Evolutionary conservation across 2,888 invertebrate genomes (phyloP), one percentile per base, ranked within the genome.

Genomic region (Ecdyonurus torrentis): DNA sequence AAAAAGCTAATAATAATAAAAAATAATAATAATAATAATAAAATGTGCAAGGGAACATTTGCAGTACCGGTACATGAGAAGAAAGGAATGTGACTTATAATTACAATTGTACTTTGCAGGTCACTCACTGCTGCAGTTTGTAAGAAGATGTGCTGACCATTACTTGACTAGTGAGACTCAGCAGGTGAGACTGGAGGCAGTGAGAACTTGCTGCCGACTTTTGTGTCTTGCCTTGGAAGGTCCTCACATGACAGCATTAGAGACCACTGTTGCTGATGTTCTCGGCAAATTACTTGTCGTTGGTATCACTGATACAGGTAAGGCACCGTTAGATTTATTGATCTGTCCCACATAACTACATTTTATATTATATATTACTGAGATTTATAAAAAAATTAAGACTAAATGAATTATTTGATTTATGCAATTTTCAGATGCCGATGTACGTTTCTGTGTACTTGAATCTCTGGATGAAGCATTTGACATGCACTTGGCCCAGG

Each of bases 401-500:
- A n/a, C n/a, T n/a, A n/a, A n/a, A n/a, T n/a, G n/a, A n/a, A n/a
- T n/a, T n/a, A n/a, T n/a, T n/a, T n/a, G n/a, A n/a, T n/a, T n/a
- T n/a, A n/a, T 37, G 5, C 37, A 37, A 10, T 19, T 15, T 37
- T 23, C 70, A 72, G 97, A 98, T 74, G 85, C 93, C 53, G 93
- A 94, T 74, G 96, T 99, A 0, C 83, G 99, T 5, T 87, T 90
- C 70, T 89, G 92, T 78, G 98, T 98, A 0, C 77, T 99, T 24
- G 87, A 89, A 65, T 95, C 94, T 0, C 78, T 99, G 23, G 90
- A 93, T 71, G 86, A 89, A 66, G 87, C 89, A 22, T 99, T 99
- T 74, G 95, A 99, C 72, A 86, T 85, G 25, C 94, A 98, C 74
- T 77, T 99, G 63, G 97, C 98, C 0, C 97, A 99, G 76, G 91